phyloP scores from a whole-genome alignment of 2,888 invertebrate species.

The Drosophila paranaensis region DNA sequence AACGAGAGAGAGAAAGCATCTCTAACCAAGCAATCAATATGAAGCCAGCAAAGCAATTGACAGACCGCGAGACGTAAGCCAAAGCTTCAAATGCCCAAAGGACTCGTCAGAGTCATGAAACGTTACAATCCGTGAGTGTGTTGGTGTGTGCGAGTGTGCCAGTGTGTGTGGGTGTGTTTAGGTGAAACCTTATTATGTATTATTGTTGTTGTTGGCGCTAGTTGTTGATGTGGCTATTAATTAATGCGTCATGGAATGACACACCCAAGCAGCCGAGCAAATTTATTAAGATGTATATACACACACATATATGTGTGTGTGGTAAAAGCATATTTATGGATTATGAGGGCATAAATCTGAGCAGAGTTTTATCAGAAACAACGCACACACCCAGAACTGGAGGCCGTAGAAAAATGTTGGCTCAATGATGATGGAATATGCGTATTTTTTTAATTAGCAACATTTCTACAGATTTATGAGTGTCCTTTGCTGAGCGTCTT shows the following conservation, averaged over 20 bases:
- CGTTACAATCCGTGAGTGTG: slow-evolving; percentile 20
- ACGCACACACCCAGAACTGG: slow-evolving; percentile 26
- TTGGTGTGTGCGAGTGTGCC: slow-evolving; percentile 11
- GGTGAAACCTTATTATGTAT: slow-evolving; percentile 45
- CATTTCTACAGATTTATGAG: slow-evolving; percentile 79
- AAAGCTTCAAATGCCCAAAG: slow-evolving; percentile 50
- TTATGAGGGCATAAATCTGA: slow-evolving; percentile 82
- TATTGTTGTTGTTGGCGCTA: slow-evolving; percentile 55
- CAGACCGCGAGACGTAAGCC: slow-evolving; percentile 69
- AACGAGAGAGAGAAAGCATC: not conserved
- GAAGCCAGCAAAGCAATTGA: slow-evolving; percentile 57
- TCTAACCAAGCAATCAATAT: slow-evolving; percentile 43
- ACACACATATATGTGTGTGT: slow-evolving; percentile 9
- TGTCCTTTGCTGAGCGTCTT: slow-evolving; percentile 57
- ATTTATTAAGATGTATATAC: slow-evolving; percentile 75
- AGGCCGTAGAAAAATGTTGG: slow-evolving; percentile 34
- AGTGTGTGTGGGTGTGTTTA: slow-evolving; percentile 16
- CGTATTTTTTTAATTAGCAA: slow-evolving; percentile 80
- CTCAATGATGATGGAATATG: slow-evolving; percentile 78
- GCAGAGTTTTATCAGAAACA: slow-evolving; percentile 71
- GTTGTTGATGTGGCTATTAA: slow-evolving; percentile 82
- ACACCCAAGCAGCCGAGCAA: slow-evolving; percentile 65
- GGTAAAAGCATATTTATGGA: slow-evolving; percentile 80
- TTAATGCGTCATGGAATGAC: slow-evolving; percentile 81
- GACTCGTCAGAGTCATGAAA: slow-evolving; percentile 59